Evolutionary conservation across 92 coral and sea anemone genomes (phyloP), one percentile per base, ranked within the genome.

Genomic region (Palythoa caribaeorum): DNA sequence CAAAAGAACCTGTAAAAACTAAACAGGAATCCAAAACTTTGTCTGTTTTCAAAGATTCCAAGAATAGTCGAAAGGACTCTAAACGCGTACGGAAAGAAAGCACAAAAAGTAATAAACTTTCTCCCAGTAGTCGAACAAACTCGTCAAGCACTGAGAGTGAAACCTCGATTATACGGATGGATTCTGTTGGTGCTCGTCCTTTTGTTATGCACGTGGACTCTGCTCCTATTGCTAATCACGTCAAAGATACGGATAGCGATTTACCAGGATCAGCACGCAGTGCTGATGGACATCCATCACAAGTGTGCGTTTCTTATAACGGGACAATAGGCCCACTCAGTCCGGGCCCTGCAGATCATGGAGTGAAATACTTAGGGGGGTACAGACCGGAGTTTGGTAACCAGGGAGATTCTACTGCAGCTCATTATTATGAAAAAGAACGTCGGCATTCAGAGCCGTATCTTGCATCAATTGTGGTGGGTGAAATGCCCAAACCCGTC

Each of bases 291-390:
- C 72, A 39, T 19, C 63, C 59, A 48, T 44, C 54, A 17, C 75
- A 71, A 15, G 62, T 68, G 35, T 66, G 66, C 66, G 86, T 81
- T 38, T 81, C 63, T 14, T 81, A 65, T 50, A 47, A 65, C 50
- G 85, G 70, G 16, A 65, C 76, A 14, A 69, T 39, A 38, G 50
- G 73, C 76, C 92, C 71, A 1, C 88, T 37, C 50, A 21, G 77
- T 62, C 95, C 79, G 44, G 91, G 78, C 38, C 62, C 83, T 13
- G 71, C 88, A 2, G 94, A 94, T 20, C 87, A 94, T 40, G 94
- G 93, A 11, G 98, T 95, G 36, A 88, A 90, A 47, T 95, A 95
- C 80, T 80, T 95, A 44, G 98, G 98, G n/a, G 98, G 98, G n/a
- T 95, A 95, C 65, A 84, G 92, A 28, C 90, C 94, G 78, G 92